Base-by-base conservation (phyloP, 2,888 invertebrate species). In the Leptinotarsa peninsularis region DNA sequence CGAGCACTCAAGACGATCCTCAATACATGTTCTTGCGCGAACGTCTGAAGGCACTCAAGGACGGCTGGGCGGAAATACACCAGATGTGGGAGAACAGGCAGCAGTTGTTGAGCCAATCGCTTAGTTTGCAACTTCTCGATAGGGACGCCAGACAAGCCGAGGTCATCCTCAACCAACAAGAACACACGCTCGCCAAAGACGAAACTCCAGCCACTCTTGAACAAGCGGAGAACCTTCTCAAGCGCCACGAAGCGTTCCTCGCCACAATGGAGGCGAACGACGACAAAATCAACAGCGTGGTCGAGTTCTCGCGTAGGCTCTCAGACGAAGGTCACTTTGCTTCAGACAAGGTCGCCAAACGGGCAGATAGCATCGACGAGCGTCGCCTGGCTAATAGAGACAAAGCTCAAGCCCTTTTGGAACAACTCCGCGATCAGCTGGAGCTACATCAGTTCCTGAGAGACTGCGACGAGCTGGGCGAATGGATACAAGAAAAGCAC, bases 61-160 rank as follows among this genome's bases (percentile, higher is more conserved):
- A 98, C 89, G 99, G 99, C 75, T 99, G 99, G 99, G 97, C 97
- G 80, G 99, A 99, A 87, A 90, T 99, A 77, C 96, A 98, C 86
- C 97, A 99, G 90, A 99, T 99, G 99, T 99, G 99, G 99, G 98
- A 98, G 89, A 99, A 98, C 90, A 90, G 99, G 50, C 98, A 99
- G 87, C 95, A 97, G 83, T 90, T 98, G 82, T 90, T 99, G 27
- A 95, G 98, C 1, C 98, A 99, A 90, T 97, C 96, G 82, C 92
- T 99, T 82, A 98, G 98, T 88, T 91, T 97, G 84, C 98, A 98
- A 88, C 93, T 99, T 88, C 94, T 99, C 90, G 94, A 98, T 89
- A 93, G 99, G 4, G 99, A 99, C 88, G 98, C 98, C 18, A 92
- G 98, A 73, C 99, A 99, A 90, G 98, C 98, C 1, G 99, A 99